phyloP scores from a whole-genome alignment of 53 echinoderm and acorn worm genomes.

The Echinometra lucunter region DNA sequence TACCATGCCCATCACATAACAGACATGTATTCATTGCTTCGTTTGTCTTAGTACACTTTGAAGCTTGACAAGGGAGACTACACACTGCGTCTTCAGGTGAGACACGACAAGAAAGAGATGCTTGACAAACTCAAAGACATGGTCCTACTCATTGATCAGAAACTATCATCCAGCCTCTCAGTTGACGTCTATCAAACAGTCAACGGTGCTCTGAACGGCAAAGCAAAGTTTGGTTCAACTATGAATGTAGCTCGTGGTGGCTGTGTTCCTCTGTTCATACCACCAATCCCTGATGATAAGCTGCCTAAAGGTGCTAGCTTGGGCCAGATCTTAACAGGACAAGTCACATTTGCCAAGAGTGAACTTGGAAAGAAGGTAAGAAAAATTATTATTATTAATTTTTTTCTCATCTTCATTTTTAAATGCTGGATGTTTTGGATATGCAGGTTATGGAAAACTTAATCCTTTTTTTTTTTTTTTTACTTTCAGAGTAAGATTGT shows the following conservation, averaged over 20 bases:
- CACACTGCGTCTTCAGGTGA: constrained; percentile 96
- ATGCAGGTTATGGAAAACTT: no score
- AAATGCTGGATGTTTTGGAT: no score
- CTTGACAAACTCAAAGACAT: constrained; percentile 95
- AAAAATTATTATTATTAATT: neutral
- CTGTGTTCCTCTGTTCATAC: constrained; percentile 85
- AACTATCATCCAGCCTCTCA: constrained; percentile 92
- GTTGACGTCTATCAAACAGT: constrained; percentile 88
- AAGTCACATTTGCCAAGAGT: constrained; percentile 89
- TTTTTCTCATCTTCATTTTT: neutral
- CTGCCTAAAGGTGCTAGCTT: constrained; percentile 94
- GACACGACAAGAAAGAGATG: constrained; percentile 92
- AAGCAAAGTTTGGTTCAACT: constrained; percentile 84
- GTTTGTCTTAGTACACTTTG: constrained; percentile 85
- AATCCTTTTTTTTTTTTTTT: no score
- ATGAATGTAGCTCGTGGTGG: constrained; percentile 77
- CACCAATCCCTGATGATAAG: constrained; percentile 95
- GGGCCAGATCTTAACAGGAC: constrained; percentile 96
- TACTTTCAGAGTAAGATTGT: no score
- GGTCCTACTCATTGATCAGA: constrained; percentile 98
- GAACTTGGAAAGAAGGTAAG: constrained; percentile 93
- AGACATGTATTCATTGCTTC: neutral
- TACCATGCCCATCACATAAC: no score
- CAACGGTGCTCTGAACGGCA: constrained; percentile 89
- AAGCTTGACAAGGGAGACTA: constrained; percentile 99